Evolutionary conservation across 2,888 invertebrate species (phyloP), one percentile per base, ranked within the genome.

Genomic region (Heterodera filipjevi): DNA sequence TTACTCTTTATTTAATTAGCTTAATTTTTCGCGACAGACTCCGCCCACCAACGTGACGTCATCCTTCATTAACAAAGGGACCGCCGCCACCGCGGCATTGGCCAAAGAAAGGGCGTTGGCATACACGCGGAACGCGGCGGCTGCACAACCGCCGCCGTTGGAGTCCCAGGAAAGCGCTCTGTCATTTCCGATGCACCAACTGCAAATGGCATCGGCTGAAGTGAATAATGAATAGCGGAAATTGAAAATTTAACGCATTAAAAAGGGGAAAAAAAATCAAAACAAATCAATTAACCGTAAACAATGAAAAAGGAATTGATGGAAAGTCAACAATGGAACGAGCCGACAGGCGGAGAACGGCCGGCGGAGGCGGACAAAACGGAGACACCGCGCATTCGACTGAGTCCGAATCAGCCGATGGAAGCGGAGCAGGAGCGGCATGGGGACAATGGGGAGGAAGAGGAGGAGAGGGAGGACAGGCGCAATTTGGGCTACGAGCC

Each of bases 311-410:
- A 22, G 39, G 39, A 71, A 71, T 8, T 27, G 27, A 10, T n/a
- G 27, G 27, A 59, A 5, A 59, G 59, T 27, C 59, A 27, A 5
- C 59, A 59, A 59, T 59, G 59, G 59, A 8, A n/a, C 59, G 22
- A 8, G 33, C 10, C 10, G 32, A n/a, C n/a, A n/a, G n/a, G 27
- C 12, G 22, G 27, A 12, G 68, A 68, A 33, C 68, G 33, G 33
- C 32, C 30, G 27, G 3, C 35, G 14, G 33, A 12, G 16, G 68
- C 30, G 22, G 10, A 19, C 68, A 35, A 32, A 68, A 30, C 66
- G 46, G 22, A 77, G 6, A 80, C 80, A 46, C 79, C 80, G 27
- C 80, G 80, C 49, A 81, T 79, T 22, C 72, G 72, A 39, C 22
- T 79, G 6, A 59, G 70, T 39, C 80, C 80, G 44, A 79, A 79